These are phyloP conservation scores for Calosoma granatense DNA, from an alignment of 1,140 invertebrate species.

Conservation along the genomic window DNA sequence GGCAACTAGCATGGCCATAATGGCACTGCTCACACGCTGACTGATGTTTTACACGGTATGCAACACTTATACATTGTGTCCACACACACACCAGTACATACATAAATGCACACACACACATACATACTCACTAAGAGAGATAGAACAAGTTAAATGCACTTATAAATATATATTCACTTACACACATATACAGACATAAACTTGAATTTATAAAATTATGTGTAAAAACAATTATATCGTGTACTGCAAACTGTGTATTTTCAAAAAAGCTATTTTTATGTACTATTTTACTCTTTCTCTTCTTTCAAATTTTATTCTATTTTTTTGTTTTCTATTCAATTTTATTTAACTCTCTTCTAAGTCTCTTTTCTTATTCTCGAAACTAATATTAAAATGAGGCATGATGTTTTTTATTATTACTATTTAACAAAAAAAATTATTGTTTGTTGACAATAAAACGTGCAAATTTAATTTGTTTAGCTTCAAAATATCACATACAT, in stretches of 20 bases:
- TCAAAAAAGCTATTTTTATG: background rate
- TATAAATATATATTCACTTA: too few species aligned
- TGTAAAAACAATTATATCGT: background rate
- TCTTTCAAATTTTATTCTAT: background rate
- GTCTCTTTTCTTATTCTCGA: background rate
- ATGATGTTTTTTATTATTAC: conserved; percentile 19
- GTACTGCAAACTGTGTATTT: background rate
- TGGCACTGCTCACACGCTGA: conserved; percentile 35
- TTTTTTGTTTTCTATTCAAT: background rate
- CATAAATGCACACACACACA: conserved; percentile 14
- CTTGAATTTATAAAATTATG: background rate
- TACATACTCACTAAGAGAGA: too few species aligned
- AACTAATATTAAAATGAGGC: conserved; percentile 28
- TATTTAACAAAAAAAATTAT: conserved; percentile 5
- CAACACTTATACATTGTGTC: conserved; percentile 20
- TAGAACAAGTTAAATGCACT: too few species aligned
- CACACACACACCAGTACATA: conserved; percentile 6
- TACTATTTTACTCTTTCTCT: background rate
- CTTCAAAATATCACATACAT: background rate
- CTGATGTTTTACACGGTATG: conserved; percentile 30
- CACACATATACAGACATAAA: too few species aligned
- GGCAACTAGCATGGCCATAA: conserved; percentile 35
- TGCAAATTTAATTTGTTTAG: background rate
- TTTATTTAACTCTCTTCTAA: background rate
- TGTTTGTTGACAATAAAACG: background rate